Conservation (phyloP, 2,113 vertebrate genomes). For the Gyps fulvus region DNA sequence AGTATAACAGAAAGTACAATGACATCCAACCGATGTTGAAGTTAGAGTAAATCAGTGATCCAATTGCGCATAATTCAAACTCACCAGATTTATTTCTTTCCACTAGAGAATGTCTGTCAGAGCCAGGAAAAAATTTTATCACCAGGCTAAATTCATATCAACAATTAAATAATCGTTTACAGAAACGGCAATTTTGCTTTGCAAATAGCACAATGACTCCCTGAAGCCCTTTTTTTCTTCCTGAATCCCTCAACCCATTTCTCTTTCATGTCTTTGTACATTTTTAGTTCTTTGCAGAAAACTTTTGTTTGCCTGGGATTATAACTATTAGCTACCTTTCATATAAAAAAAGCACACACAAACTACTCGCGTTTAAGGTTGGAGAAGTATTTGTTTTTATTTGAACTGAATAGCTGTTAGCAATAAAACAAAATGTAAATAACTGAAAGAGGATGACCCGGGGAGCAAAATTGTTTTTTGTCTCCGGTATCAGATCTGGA, state of each 20-base stretch:
- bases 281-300: slow-evolving; percentile 2
- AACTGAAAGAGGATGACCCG: slow-evolving; percentile 10
- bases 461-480: slow-evolving; percentile 1
- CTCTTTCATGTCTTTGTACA: not conserved
- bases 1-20: not conserved
- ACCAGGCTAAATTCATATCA: slow-evolving; percentile 60
- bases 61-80: slow-evolving; percentile 44
- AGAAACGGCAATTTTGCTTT: slow-evolving; percentile 22
- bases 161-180: slow-evolving; percentile 63
- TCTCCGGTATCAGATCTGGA: slow-evolving; percentile 20
- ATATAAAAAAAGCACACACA: not conserved
- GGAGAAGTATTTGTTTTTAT: slow-evolving; percentile 15
- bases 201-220: slow-evolving; percentile 47
- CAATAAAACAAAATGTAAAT: slow-evolving; percentile 17
- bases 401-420: slow-evolving; percentile 57
- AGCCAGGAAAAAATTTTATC: slow-evolving; percentile 61
- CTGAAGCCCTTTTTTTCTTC: not conserved
- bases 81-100: slow-evolving; percentile 54
- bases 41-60: slow-evolving; percentile 30
- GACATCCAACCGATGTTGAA: not conserved
- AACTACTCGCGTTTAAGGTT: not conserved
- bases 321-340: not conserved
- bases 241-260: not conserved
- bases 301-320: not conserved
- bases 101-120: slow-evolving; percentile 28